Evolutionary conservation across 1,140 invertebrate species (phyloP), one percentile per base, ranked within the genome.

Genomic region (Trichonephila inaurata): DNA sequence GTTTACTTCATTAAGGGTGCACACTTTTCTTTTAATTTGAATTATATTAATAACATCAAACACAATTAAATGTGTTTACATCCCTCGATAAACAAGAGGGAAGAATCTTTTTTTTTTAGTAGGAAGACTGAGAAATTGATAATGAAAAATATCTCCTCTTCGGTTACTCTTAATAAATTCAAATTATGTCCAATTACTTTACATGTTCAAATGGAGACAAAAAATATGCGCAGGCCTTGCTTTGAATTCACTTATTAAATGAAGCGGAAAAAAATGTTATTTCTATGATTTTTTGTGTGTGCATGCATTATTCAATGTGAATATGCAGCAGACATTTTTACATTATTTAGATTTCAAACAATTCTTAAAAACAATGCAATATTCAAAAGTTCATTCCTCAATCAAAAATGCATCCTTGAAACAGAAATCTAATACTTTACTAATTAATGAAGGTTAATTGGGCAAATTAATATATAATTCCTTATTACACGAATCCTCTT

Each of bases 371-470:
- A 77, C 72, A 77, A 77, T 77, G 28, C 16, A 19, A 40, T 77
- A 77, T 77, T 77, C 33, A 40, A 33, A 77, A 69, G 28, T 28
- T 77, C 28, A 5, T 77, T 77, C 33, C 72, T 77, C 14, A 28
- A 40, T 77, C 72, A 77, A 77, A 77, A 77, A 19, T 77, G 28
- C 6, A 33, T 33, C 33, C 33, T 28, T 77, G 28, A 28, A 24
- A 6, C 72, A 24, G 7, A 77, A 77, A 77, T 33, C 16, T 24
- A 60, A 19, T 85, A 60, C n/a, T n/a, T 28, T 16, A 8, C 83
- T 85, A 85, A 85, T 85, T 85, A 61, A 2, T 40, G 83, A 85
- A 85, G 83, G 51, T 85, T 85, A 85, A 85, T 85, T 85, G 51
- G 58, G 61, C 60, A 85, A 85, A 58, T 85, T 85, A 85, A 85